These are phyloP conservation scores for Tachysurus vachellii DNA, from an alignment of 2,113 vertebrate species.

Conservation along the genomic window DNA sequence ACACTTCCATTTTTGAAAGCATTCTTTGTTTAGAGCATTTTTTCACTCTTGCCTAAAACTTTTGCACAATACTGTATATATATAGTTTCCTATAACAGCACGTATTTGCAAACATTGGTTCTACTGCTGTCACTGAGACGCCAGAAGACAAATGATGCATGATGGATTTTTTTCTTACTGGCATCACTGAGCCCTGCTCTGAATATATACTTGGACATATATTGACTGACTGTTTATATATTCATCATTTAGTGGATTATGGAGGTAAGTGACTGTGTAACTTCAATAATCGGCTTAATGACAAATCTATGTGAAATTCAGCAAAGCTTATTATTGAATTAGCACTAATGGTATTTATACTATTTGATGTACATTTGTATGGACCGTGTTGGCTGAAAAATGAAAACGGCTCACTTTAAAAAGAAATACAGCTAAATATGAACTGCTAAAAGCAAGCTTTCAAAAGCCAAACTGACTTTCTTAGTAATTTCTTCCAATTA, in stretches of 20 bases:
- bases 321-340: background rate
- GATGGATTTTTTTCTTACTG: background rate
- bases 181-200: background rate
- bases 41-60: too few species aligned
- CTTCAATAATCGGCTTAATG: background rate
- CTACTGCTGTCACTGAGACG: background rate
- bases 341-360: background rate
- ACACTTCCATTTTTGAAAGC: too few species aligned
- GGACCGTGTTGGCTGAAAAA: background rate
- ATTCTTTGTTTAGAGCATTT: too few species aligned
- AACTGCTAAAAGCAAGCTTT: background rate
- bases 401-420: background rate
- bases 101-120: background rate
- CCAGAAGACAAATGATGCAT: background rate
- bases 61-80: too few species aligned
- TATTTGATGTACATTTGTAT: background rate
- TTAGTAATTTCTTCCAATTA: slow-evolving; percentile 1
- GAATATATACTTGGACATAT: background rate
- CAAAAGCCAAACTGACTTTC: background rate
- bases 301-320: background rate
- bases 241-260: slow-evolving; percentile 2
- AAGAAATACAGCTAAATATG: background rate
- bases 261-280: background rate
- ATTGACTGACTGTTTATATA: background rate
- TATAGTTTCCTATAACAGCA: too few species aligned